Evolutionary conservation across 2,888 invertebrate genomes (phyloP).

Genomic region (Eudemis profundana): DNA sequence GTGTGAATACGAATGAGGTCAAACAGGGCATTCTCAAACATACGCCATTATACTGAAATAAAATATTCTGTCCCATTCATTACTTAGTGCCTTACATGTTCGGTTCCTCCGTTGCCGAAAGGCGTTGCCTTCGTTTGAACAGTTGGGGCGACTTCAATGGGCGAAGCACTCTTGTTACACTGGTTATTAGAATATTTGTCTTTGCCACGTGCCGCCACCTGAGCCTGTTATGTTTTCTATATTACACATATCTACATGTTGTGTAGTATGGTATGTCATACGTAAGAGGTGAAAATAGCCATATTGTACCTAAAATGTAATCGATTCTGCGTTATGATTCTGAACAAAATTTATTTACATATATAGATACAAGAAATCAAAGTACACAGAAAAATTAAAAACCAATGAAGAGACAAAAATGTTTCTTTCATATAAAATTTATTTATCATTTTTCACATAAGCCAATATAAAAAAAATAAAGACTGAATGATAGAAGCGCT

Average conservation of each 20-base stretch:
- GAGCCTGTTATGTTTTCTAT: slow-evolving; percentile 38
- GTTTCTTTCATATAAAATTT: no score
- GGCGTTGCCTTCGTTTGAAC: slow-evolving; percentile 77
- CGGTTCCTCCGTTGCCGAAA: slow-evolving; percentile 70
- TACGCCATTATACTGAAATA: slow-evolving; percentile 79
- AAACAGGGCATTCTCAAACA: slow-evolving; percentile 80
- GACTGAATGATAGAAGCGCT: no score
- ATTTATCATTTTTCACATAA: no score
- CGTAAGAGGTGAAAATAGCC: background rate
- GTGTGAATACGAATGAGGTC: slow-evolving; percentile 83
- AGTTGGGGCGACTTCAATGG: slow-evolving; percentile 72
- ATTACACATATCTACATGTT: slow-evolving; percentile 21
- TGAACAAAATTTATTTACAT: no score
- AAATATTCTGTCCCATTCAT: slow-evolving; percentile 83
- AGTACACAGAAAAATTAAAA: no score
- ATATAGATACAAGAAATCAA: no score
- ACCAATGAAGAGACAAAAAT: no score
- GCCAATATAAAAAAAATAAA: no score
- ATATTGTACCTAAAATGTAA: background rate
- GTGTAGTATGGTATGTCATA: background rate
- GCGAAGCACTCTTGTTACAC: slow-evolving; percentile 60
- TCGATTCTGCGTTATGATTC: background rate
- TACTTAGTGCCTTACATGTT: slow-evolving; percentile 68
- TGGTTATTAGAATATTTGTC: slow-evolving; percentile 63
- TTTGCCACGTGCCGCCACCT: slow-evolving; percentile 54